Evolutionary conservation across 2,797 vertebrate species (phyloP).

Genomic region (Rhabdomys pumilio): DNA sequence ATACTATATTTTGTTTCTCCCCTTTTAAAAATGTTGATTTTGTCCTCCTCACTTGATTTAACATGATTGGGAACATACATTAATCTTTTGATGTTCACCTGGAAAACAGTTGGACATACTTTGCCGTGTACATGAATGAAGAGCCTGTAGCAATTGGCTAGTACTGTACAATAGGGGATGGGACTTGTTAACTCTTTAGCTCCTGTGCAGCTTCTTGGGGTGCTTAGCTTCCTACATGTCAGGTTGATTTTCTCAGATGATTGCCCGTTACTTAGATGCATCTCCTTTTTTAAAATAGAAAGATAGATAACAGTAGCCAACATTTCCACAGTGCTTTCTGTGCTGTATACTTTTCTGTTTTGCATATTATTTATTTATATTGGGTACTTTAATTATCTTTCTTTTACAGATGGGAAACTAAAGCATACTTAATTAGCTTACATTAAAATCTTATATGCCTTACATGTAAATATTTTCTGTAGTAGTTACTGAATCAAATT

Average conservation of each 20-base stretch:
- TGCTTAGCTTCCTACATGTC: slow-evolving; percentile 50
- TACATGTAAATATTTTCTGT: slow-evolving; percentile 49
- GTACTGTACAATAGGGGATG: not conserved
- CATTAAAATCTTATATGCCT: slow-evolving; percentile 24
- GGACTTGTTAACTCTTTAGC: slow-evolving; percentile 15
- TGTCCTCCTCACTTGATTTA: slow-evolving; percentile 51
- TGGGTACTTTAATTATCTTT: slow-evolving; percentile 32
- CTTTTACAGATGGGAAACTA: slow-evolving; percentile 43
- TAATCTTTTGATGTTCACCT: slow-evolving; percentile 55
- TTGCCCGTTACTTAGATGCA: slow-evolving; percentile 28
- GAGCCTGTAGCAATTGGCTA: not conserved
- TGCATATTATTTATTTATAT: slow-evolving; percentile 14
- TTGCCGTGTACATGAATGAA: slow-evolving; percentile 47
- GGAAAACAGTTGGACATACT: slow-evolving; percentile 37
- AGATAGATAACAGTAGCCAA: slow-evolving; percentile 19
- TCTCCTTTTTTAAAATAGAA: slow-evolving; percentile 37
- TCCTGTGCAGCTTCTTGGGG: slow-evolving; percentile 5
- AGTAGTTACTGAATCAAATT: slow-evolving; percentile 62
- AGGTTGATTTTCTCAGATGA: slow-evolving; percentile 50
- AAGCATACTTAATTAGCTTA: slow-evolving; percentile 52
- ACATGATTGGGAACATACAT: slow-evolving; percentile 55
- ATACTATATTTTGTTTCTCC: slow-evolving; percentile 40
- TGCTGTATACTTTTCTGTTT: slow-evolving; percentile 6
- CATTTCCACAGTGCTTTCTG: not conserved
- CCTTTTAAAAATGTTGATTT: not conserved